Evolutionary conservation across 2,113 vertebrate species (phyloP).

Genomic region (Lepidothrix coronata): DNA sequence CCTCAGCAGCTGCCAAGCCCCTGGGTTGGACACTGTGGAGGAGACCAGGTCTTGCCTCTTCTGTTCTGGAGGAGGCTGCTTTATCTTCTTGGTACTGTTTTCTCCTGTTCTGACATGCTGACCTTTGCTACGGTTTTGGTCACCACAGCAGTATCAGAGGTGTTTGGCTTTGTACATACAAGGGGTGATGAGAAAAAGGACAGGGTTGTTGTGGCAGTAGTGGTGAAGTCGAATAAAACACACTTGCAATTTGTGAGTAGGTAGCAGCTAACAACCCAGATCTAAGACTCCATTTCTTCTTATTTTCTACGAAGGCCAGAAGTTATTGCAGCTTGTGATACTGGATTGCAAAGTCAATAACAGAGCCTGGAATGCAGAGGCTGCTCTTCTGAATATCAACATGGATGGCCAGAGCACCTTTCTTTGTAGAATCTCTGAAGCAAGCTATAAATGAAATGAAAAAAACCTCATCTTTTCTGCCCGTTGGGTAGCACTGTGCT

Average conservation of each 20-base stretch:
- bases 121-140: background rate
- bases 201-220: background rate
- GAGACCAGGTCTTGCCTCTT: background rate
- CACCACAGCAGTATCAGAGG: accelerated
- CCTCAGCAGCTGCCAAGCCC: accelerated
- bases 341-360: background rate
- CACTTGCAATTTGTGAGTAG: background rate
- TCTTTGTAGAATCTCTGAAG: background rate
- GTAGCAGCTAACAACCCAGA: background rate
- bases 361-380: background rate
- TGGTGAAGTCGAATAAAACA: background rate
- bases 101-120: accelerated
- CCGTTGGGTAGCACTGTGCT: background rate
- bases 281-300: background rate
- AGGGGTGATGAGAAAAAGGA: background rate
- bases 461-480: background rate
- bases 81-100: background rate
- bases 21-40: background rate
- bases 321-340: background rate
- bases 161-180: background rate
- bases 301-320: background rate
- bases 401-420: accelerated
- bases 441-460: background rate
- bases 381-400: background rate
- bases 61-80: background rate